Evolutionary conservation across 1,140 invertebrate species (phyloP).

Genomic region (Brachionus plicatilis): DNA sequence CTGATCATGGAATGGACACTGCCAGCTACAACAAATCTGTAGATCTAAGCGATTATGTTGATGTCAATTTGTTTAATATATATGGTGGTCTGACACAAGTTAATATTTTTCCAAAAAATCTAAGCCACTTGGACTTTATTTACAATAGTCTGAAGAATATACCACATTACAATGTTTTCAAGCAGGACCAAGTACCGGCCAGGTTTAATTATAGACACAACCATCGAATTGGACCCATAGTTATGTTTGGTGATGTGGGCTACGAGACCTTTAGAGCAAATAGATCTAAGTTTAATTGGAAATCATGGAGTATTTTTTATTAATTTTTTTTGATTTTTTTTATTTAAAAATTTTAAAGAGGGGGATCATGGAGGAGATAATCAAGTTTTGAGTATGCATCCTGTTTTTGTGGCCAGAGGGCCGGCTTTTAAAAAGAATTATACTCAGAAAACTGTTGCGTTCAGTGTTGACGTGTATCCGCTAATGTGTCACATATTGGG

Average conservation of each 20-base stretch:
- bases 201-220: constrained; percentile 11
- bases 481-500: constrained; percentile 2
- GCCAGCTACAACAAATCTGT: constrained; percentile 59
- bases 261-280: background rate
- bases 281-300: background rate
- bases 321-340: background rate
- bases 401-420: constrained; percentile 66
- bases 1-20: constrained; percentile 69
- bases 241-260: constrained; percentile 19
- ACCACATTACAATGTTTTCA: constrained; percentile 28
- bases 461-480: constrained; percentile 11
- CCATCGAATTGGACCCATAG: background rate
- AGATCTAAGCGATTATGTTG: constrained; percentile 61
- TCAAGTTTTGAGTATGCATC: constrained; percentile 60
- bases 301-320: background rate
- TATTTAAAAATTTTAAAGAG: constrained; percentile 40
- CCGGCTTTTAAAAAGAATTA: constrained; percentile 61
- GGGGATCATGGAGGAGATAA: constrained; percentile 68
- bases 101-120: constrained; percentile 45
- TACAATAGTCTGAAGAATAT: constrained; percentile 13
- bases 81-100: constrained; percentile 51
- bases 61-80: constrained; percentile 56
- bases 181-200: background rate
- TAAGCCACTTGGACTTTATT: constrained; percentile 12
- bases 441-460: constrained; percentile 42